Percentiles rank a stretch among this genome's conserved stretches.
Conservation (phyloP, 1,140 invertebrate species). For the Spodoptera frugiperda region DNA sequence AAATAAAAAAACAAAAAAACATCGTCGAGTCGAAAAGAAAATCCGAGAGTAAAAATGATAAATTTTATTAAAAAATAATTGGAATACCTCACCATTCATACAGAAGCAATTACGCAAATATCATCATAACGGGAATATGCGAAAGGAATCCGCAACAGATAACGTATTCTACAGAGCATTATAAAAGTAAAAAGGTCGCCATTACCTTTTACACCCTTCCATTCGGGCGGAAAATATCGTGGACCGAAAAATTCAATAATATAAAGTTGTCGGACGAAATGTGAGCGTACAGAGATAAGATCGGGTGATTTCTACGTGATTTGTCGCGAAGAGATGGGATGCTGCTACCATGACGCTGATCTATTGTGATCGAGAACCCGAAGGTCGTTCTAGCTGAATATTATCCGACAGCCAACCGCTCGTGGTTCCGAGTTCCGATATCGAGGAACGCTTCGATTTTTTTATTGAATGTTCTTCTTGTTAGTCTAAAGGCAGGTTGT, state of each 20-base stretch:
- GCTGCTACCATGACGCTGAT: slow-evolving; percentile 36
- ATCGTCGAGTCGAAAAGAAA: slow-evolving; percentile 4
- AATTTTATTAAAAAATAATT: slow-evolving; percentile 41
- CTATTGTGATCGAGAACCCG: slow-evolving; percentile 42
- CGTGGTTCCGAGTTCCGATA: slow-evolving; percentile 32
- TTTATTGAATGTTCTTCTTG: slow-evolving; percentile 3
- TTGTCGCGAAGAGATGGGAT: slow-evolving; percentile 45
- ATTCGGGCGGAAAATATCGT: slow-evolving; percentile 40
- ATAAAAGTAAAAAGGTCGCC: slow-evolving; percentile 42
- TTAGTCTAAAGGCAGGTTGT: background rate
- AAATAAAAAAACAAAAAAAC: background rate
- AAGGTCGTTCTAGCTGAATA: slow-evolving; percentile 42
- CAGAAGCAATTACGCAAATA: slow-evolving; percentile 40
- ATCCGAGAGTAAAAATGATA: background rate
- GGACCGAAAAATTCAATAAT: slow-evolving; percentile 41
- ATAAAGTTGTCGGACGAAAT: slow-evolving; percentile 46
- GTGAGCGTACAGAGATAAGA: slow-evolving; percentile 29
- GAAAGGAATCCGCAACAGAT: slow-evolving; percentile 34
- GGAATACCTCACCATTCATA: slow-evolving; percentile 44
- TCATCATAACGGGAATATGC: slow-evolving; percentile 28
- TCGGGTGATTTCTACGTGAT: slow-evolving; percentile 47
- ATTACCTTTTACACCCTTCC: slow-evolving; percentile 39
- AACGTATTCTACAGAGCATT: slow-evolving; percentile 37
- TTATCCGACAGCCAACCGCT: slow-evolving; percentile 30
- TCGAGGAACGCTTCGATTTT: slow-evolving; percentile 2